Conservation (phyloP, 2,888 invertebrate genomes). For the Pardosa pseudoannulata region DNA sequence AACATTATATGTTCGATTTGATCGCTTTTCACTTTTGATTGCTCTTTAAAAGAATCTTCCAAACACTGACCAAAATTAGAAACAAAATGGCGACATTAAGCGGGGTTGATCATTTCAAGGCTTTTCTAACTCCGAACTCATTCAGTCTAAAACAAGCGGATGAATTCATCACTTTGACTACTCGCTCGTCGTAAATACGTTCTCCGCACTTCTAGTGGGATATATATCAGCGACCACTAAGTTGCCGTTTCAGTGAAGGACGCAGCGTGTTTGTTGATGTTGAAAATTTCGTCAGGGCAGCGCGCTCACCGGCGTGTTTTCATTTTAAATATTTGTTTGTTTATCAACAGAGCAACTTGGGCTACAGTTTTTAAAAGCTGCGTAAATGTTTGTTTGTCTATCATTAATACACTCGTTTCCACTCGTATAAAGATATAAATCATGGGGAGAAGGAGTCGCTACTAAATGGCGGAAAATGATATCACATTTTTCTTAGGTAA, state of each 20-base stretch:
- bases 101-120: neutral
- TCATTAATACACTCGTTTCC: too few relatives aligned
- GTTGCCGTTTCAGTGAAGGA: conserved; percentile 16
- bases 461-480: too few relatives aligned
- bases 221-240: conserved; percentile 24
- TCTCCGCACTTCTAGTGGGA: conserved; percentile 2
- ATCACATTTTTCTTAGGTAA: too few relatives aligned
- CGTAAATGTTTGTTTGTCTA: too few relatives aligned
- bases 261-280: conserved; percentile 13
- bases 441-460: too few relatives aligned
- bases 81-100: neutral
- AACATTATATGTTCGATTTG: too few relatives aligned
- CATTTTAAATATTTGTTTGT: neutral
- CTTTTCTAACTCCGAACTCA: neutral
- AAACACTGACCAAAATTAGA: too few relatives aligned
- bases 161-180: conserved; percentile 4
- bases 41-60: too few relatives aligned
- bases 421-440: too few relatives aligned
- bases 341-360: too few relatives aligned
- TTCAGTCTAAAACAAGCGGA: conserved; percentile 10
- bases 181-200: neutral
- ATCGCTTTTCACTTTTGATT: too few relatives aligned
- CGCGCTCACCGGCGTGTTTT: neutral
- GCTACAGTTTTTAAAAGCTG: too few relatives aligned
- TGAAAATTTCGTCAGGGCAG: neutral